Evolutionary conservation across 1,140 invertebrate genomes (phyloP).

Genomic region (Drosophila nigromelanica): DNA sequence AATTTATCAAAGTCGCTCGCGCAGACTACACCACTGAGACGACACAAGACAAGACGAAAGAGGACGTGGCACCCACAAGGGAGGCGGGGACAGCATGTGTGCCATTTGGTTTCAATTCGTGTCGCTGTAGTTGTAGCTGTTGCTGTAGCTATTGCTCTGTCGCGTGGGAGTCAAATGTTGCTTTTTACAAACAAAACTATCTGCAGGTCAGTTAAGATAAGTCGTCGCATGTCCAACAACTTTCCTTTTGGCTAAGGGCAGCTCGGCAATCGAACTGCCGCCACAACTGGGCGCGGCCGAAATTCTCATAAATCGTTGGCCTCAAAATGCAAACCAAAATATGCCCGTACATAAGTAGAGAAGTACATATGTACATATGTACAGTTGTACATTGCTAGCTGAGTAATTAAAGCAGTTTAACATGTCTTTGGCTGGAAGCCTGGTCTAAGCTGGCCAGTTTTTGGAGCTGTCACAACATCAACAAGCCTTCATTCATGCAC

Average conservation of each 20-base stretch:
- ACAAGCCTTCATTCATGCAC: slow-evolving; percentile 79
- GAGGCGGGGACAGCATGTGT: slow-evolving; percentile 38
- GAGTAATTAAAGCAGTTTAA: slow-evolving; percentile 82
- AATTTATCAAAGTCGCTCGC: slow-evolving; percentile 75
- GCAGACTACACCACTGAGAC: slow-evolving; percentile 23
- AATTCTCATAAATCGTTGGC: slow-evolving; percentile 78
- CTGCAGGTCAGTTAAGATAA: slow-evolving; percentile 75
- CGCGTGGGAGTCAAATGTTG: slow-evolving; percentile 70
- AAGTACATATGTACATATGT: slow-evolving; percentile 42
- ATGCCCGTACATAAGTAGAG: slow-evolving; percentile 33
- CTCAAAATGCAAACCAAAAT: slow-evolving; percentile 56
- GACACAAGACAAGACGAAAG: background rate
- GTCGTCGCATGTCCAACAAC: slow-evolving; percentile 57
- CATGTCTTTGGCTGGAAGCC: slow-evolving; percentile 59
- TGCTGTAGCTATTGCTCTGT: slow-evolving; percentile 46
- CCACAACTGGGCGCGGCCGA: slow-evolving; percentile 65
- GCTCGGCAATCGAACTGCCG: slow-evolving; percentile 23
- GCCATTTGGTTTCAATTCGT: slow-evolving; percentile 47
- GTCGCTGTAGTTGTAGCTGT: slow-evolving; percentile 42
- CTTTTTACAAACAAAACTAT: slow-evolving; percentile 55
- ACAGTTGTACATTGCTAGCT: slow-evolving; percentile 48
- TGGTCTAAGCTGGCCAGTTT: slow-evolving; percentile 59
- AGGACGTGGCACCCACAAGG: slow-evolving; percentile 8
- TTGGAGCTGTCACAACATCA: slow-evolving; percentile 79
- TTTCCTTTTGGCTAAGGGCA: slow-evolving; percentile 78